Percentiles rank a stretch among this genome's conserved stretches.
Evolutionary conservation across 2,113 vertebrate species (phyloP).

Genomic region (Lates calcarifer): DNA sequence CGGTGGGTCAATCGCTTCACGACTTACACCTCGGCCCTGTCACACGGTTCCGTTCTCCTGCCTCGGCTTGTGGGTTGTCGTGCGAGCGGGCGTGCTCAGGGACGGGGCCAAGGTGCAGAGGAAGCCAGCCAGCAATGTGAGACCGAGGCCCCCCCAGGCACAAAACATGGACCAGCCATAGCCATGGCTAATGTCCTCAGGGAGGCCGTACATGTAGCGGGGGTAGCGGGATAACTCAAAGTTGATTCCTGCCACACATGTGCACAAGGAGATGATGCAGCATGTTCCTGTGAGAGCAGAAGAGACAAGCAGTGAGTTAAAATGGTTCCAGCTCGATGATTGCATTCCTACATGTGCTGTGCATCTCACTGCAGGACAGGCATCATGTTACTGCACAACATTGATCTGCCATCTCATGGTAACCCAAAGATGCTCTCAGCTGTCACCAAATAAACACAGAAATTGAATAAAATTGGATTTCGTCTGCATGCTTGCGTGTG

Average conservation of each 20-base stretch:
- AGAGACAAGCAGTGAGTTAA: constrained; percentile 42
- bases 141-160: constrained; percentile 94
- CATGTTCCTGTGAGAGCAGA: constrained; percentile 88
- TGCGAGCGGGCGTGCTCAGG: constrained; percentile 88
- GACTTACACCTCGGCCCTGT: constrained; percentile 81
- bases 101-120: constrained; percentile 94
- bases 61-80: constrained; percentile 90
- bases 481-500: constrained; percentile 47
- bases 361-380: constrained; percentile 27
- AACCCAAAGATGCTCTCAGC: constrained; percentile 36
- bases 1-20: constrained; percentile 44
- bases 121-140: constrained; percentile 94
- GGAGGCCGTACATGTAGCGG: constrained; percentile 92
- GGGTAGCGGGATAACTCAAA: constrained; percentile 96
- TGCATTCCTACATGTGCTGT: constrained; percentile 19
- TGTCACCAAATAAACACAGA: constrained; percentile 47
- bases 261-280: constrained; percentile 96
- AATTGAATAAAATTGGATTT: constrained; percentile 50
- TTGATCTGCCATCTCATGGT: constrained; percentile 24
- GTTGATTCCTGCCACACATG: constrained; percentile 95
- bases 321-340: constrained; percentile 23
- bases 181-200: constrained; percentile 96
- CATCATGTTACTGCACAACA: constrained; percentile 46
- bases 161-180: constrained; percentile 99
- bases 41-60: constrained; percentile 95